Evolutionary conservation across 2,113 vertebrate species (phyloP).

Genomic region (Pterocles orientalis): DNA sequence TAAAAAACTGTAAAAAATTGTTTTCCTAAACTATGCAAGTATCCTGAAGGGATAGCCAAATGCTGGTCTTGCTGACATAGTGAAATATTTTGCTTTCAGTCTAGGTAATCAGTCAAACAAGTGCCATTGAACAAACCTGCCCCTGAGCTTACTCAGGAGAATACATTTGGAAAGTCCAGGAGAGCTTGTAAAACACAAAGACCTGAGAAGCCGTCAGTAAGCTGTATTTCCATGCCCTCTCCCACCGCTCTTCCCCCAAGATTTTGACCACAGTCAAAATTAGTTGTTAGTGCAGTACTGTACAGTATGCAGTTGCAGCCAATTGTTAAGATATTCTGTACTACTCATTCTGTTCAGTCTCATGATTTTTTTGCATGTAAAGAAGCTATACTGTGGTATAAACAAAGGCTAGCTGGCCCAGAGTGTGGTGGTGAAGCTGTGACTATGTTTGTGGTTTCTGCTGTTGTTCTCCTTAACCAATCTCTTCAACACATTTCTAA

Average conservation of each 20-base stretch:
- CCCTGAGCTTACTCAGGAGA: not conserved
- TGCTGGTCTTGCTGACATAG: not conserved
- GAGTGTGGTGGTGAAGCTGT: not conserved
- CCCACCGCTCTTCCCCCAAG: accelerated
- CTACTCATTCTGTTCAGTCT: not conserved
- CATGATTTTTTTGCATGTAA: not conserved
- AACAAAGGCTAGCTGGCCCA: not conserved
- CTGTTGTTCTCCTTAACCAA: not conserved
- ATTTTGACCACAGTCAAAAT: not conserved
- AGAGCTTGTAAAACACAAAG: not conserved
- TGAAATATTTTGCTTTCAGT: not conserved
- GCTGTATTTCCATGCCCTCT: not conserved
- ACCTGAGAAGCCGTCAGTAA: not conserved
- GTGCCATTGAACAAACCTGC: not conserved
- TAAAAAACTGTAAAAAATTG: not conserved
- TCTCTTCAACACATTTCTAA: not conserved
- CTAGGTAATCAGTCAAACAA: not conserved
- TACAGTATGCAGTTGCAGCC: not conserved
- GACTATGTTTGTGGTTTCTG: not conserved
- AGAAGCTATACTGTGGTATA: not conserved
- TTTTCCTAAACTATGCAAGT: not conserved
- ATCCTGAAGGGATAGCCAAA: not conserved
- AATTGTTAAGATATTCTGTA: not conserved
- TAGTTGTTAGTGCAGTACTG: not conserved
- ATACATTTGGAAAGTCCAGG: not conserved